phyloP scores from a whole-genome alignment of 2,113 vertebrate species.

The Entomyzon cyanotis region DNA sequence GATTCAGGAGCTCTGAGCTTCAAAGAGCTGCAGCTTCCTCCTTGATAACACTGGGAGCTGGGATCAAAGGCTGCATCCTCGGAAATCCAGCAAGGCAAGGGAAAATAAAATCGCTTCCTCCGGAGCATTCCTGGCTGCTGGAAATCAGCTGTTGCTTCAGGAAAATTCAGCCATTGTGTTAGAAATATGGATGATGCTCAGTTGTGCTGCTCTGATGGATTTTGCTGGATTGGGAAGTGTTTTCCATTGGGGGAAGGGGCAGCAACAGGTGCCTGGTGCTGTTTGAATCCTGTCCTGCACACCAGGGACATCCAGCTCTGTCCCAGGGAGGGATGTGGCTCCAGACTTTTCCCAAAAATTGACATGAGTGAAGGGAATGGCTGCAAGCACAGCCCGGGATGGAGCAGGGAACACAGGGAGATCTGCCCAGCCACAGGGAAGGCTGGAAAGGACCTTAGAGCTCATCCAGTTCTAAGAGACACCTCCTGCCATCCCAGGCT shows the following conservation, averaged over 20 bases:
- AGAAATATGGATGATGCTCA: background rate
- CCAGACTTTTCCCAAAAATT: background rate
- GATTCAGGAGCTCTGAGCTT: background rate
- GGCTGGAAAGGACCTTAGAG: background rate
- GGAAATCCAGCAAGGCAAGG: background rate
- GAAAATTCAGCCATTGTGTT: fast-evolving
- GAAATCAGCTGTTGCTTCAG: background rate
- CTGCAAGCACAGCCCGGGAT: background rate
- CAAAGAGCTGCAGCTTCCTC: slow-evolving; percentile 21
- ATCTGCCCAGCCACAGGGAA: background rate
- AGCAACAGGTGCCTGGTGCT: background rate
- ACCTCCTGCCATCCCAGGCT: background rate
- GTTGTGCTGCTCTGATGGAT: fast-evolving
- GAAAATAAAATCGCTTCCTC: background rate
- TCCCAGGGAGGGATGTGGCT: fast-evolving
- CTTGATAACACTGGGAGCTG: background rate
- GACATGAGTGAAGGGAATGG: background rate
- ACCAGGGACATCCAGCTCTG: background rate
- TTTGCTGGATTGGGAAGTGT: fast-evolving
- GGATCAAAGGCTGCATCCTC: background rate
- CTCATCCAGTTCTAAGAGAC: too few species aligned
- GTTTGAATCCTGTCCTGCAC: background rate
- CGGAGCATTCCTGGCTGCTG: background rate
- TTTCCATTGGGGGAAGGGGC: background rate
- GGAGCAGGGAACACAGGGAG: background rate